A percentile compares a stretch with the other conserved stretches of the same genome.
These are phyloP conservation scores for Drosophila gaucha DNA, from an alignment of 2,888 invertebrate species.

Conservation along the genomic window DNA sequence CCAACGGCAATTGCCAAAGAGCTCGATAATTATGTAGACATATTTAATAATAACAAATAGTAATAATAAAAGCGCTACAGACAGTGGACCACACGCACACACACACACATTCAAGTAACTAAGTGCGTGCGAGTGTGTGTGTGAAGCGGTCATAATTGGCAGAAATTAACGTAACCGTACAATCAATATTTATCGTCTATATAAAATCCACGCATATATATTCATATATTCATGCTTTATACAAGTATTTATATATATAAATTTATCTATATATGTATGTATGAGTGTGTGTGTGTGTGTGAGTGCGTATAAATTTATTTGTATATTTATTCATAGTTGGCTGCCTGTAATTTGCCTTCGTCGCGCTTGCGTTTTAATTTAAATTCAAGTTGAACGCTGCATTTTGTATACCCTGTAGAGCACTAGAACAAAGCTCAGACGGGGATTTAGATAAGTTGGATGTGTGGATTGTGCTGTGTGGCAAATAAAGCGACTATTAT, in stretches of 20 bases:
- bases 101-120: slow-evolving; percentile 12
- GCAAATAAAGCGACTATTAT: too few species aligned
- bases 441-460: too few species aligned
- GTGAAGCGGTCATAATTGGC: slow-evolving; percentile 67
- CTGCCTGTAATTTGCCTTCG: slow-evolving; percentile 59
- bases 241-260: slow-evolving; percentile 15
- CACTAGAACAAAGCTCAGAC: neutral
- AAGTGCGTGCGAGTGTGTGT: slow-evolving; percentile 24
- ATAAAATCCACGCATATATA: slow-evolving; percentile 41
- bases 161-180: slow-evolving; percentile 73
- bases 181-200: slow-evolving; percentile 74
- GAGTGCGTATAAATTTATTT: slow-evolving; percentile 7
- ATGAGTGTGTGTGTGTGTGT: neutral
- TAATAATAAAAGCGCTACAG: slow-evolving; percentile 47
- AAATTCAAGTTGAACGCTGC: slow-evolving; percentile 70
- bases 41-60: slow-evolving; percentile 63
- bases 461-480: too few species aligned
- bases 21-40: slow-evolving; percentile 63
- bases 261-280: slow-evolving; percentile 47
- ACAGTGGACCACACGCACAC: slow-evolving; percentile 18
- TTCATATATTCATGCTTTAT: slow-evolving; percentile 28
- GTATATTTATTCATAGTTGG: slow-evolving; percentile 54
- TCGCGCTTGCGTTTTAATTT: slow-evolving; percentile 71
- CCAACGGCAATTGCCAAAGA: slow-evolving; percentile 22
- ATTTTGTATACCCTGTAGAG: slow-evolving; percentile 32